Evolutionary conservation across 1,140 invertebrate species (phyloP).

Genomic region (Drosophila rhopaloa): DNA sequence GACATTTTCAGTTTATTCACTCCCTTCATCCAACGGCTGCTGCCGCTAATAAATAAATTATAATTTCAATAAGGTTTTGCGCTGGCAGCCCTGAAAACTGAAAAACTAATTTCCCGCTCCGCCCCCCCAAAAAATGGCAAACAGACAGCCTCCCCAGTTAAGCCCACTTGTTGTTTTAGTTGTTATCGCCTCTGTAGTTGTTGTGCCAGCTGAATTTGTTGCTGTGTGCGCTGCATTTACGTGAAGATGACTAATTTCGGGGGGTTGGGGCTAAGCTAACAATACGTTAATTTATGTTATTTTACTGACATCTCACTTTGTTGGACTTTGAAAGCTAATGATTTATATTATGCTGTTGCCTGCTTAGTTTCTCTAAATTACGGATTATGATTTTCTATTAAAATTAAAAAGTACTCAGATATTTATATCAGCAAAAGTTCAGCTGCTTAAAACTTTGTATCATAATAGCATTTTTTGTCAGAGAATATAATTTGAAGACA

Average conservation of each 20-base stretch:
- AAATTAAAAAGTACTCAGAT: not conserved
- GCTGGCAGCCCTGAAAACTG: constrained; percentile 24
- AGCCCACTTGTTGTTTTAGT: constrained; percentile 27
- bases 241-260: constrained; percentile 2
- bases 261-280: not conserved
- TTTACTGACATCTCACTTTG: constrained; percentile 1
- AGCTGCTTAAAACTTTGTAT: no score
- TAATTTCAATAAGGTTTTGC: constrained; percentile 72
- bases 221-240: constrained; percentile 12
- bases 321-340: not conserved
- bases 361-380: not conserved
- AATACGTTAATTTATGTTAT: constrained; percentile 5
- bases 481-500: no score
- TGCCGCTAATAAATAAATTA: constrained; percentile 70
- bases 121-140: constrained; percentile 4
- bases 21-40: constrained; percentile 1
- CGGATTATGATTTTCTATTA: not conserved
- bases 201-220: constrained; percentile 2
- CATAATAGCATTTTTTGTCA: no score
- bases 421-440: not conserved
- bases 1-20: constrained; percentile 58
- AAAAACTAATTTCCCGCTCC: constrained; percentile 57
- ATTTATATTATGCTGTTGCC: not conserved
- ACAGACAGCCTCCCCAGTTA: not conserved
- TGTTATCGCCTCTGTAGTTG: constrained; percentile 23